Evolutionary conservation across 2,113 vertebrate genomes (phyloP).

Genomic region (Oncorhynchus tshawytscha): DNA sequence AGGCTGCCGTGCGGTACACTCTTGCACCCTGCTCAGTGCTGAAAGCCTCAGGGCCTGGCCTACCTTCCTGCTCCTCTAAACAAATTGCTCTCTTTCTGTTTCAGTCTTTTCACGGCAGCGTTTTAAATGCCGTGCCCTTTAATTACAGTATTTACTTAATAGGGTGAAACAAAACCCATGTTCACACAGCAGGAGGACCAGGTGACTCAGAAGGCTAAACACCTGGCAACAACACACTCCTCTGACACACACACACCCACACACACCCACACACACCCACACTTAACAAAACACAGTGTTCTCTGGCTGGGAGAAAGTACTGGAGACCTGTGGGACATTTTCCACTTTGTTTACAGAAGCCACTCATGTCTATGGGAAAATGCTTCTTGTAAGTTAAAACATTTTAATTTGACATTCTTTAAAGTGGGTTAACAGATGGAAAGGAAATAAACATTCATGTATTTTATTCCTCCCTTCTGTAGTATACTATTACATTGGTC

Average conservation of each 20-base stretch:
- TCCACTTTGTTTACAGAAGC: conserved; percentile 12
- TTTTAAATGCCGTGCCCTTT: conserved; percentile 69
- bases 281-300: neutral
- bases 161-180: conserved; percentile 69
- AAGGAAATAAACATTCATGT: neutral
- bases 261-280: too few relatives aligned
- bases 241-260: neutral
- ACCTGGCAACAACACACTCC: conserved; percentile 53
- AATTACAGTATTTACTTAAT: conserved; percentile 78
- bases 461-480: neutral
- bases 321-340: conserved; percentile 30
- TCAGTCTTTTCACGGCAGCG: conserved; percentile 65
- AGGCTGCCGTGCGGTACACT: conserved; percentile 27
- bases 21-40: conserved; percentile 53
- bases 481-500: neutral
- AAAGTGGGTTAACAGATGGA: neutral
- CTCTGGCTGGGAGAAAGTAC: conserved; percentile 3
- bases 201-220: conserved; percentile 71
- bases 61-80: conserved; percentile 67
- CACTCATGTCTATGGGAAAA: conserved; percentile 16
- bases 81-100: conserved; percentile 71
- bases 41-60: conserved; percentile 63
- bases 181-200: conserved; percentile 68
- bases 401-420: conserved; percentile 8
- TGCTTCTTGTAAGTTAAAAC: conserved; percentile 21